A percentile compares a stretch with the other conserved stretches of the same genome.
phyloP scores from a whole-genome alignment of 2,797 vertebrate genomes.

The Mormyrus hasselquistii region DNA sequence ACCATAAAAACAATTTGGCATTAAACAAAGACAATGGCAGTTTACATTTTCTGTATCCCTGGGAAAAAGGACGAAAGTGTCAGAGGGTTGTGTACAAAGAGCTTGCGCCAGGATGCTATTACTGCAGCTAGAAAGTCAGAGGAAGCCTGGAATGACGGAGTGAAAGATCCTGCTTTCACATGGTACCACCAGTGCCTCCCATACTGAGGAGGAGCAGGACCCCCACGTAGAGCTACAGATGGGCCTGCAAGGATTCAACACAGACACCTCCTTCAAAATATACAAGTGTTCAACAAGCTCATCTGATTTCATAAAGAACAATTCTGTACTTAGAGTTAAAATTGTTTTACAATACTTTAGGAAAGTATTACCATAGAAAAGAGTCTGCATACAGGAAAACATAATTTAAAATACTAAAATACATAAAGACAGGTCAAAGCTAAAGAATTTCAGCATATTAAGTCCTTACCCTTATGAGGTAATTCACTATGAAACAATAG shows the following conservation, averaged over 20 bases:
- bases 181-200: background rate
- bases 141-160: background rate
- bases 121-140: background rate
- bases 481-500: background rate
- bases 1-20: background rate
- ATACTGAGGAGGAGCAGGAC: background rate
- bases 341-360: background rate
- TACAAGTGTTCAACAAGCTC: background rate
- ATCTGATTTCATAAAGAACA: background rate
- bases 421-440: background rate
- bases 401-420: background rate
- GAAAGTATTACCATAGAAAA: background rate
- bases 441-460: slow-evolving; percentile 2
- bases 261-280: background rate
- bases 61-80: background rate
- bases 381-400: background rate
- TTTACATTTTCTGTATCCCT: background rate
- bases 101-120: background rate
- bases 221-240: background rate
- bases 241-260: background rate
- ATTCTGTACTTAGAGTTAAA: background rate
- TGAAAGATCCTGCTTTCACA: slow-evolving; percentile 4
- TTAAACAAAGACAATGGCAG: background rate
- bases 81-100: background rate
- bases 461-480: background rate